These are phyloP conservation scores for Tigriopus californicus DNA, from an alignment of 2,888 invertebrate genomes.

Conservation along the genomic window DNA sequence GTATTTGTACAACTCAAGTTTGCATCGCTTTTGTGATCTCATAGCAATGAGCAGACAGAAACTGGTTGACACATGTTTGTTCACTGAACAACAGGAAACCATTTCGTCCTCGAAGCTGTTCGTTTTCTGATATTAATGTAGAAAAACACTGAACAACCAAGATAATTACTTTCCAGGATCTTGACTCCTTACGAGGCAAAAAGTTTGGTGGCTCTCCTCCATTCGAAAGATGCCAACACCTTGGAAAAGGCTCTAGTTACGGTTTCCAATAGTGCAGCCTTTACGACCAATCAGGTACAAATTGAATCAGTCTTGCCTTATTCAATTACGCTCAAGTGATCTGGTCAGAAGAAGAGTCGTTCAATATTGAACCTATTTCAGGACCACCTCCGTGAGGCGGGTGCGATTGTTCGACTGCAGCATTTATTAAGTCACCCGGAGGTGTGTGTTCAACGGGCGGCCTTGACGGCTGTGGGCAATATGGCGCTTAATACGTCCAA, in stretches of 20 bases:
- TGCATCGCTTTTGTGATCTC: too few species aligned
- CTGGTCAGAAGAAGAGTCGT: neutral
- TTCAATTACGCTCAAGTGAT: neutral
- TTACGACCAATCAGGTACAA: constrained; percentile 32
- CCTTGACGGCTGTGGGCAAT: constrained; percentile 34
- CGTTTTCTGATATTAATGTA: too few species aligned
- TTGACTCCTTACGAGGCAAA: constrained; percentile 31
- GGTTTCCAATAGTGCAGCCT: constrained; percentile 34
- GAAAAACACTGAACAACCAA: too few species aligned
- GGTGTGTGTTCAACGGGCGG: constrained; percentile 28
- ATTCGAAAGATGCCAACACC: constrained; percentile 31
- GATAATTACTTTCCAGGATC: constrained; percentile 23
- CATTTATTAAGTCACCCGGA: constrained; percentile 29
- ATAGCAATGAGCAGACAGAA: too few species aligned
- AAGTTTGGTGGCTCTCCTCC: constrained; percentile 30
- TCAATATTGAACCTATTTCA: neutral
- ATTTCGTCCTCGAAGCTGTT: too few species aligned
- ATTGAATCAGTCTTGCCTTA: constrained; percentile 3
- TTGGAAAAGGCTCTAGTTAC: constrained; percentile 32
- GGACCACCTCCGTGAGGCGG: constrained; percentile 27
- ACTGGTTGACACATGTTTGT: too few species aligned
- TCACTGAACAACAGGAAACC: too few species aligned
- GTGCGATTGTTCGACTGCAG: constrained; percentile 30
- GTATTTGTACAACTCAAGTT: too few species aligned
- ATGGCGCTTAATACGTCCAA: constrained; percentile 34